Percentiles rank a stretch among this genome's conserved stretches.
Evolutionary conservation across 2,113 vertebrate genomes (phyloP).

Genomic region (Halcyon malimbica): DNA sequence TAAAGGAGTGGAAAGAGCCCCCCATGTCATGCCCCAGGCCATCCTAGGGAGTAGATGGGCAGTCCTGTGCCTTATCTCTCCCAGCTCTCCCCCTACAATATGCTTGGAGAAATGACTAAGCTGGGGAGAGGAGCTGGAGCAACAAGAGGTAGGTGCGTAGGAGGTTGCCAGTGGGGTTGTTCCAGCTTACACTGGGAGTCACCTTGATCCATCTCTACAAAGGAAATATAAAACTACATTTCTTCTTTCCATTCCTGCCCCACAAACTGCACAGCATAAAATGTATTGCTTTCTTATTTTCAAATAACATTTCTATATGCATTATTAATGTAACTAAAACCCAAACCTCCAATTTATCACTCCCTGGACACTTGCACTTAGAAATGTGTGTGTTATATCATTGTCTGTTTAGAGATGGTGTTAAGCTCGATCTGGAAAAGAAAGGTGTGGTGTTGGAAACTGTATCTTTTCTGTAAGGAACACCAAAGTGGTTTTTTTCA

Average conservation of each 20-base stretch:
- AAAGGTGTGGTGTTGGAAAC: not conserved
- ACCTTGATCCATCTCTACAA: conserved; percentile 20
- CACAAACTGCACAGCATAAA: not conserved
- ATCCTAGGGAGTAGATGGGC: not conserved
- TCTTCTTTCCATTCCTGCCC: conserved; percentile 32
- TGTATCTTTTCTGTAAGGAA: not conserved
- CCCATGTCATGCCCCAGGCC: not conserved
- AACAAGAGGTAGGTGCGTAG: not conserved
- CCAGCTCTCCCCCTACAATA: not conserved
- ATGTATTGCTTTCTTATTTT: conserved; percentile 47
- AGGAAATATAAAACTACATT: not conserved
- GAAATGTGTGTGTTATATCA: conserved; percentile 41
- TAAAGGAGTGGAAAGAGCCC: not conserved
- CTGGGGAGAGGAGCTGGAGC: conserved; percentile 33
- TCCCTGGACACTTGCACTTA: not conserved
- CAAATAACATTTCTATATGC: conserved; percentile 48
- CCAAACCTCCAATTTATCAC: conserved; percentile 55
- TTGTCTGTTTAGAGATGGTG: conserved; percentile 49
- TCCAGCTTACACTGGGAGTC: conserved; percentile 16
- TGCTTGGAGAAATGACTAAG: conserved; percentile 16
- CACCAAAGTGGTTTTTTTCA: not conserved
- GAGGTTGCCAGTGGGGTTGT: conserved; percentile 39
- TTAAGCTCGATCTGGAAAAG: conserved; percentile 47
- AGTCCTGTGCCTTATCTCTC: not conserved
- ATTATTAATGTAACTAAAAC: conserved; percentile 64